Conservation (phyloP, 2,888 invertebrate genomes). For the Dasysyrphus albostriatus region DNA sequence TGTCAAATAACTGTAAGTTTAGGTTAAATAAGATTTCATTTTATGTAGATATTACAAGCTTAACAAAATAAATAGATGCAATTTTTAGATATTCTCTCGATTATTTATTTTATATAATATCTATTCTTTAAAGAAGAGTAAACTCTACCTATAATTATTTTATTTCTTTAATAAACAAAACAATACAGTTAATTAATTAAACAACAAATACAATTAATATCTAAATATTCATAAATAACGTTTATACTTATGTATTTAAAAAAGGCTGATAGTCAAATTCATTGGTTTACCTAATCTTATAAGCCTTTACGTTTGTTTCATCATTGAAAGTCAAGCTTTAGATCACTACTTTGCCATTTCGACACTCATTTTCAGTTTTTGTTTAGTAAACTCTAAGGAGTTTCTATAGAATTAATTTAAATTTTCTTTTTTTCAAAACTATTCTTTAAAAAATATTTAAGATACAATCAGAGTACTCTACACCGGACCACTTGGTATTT, state of each 20-base stretch:
- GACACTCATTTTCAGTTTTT: slow-evolving; percentile 42
- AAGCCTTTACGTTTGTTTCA: slow-evolving; percentile 4
- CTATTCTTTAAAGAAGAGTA: slow-evolving; percentile 24
- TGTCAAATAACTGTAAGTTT: slow-evolving; percentile 11
- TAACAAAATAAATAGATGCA: slow-evolving; percentile 58
- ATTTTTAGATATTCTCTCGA: slow-evolving; percentile 16
- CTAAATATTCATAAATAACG: slow-evolving; percentile 19
- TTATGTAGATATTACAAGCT: slow-evolving; percentile 19
- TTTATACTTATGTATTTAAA: slow-evolving; percentile 24
- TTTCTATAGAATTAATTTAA: not conserved
- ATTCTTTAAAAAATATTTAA: slow-evolving; percentile 14
- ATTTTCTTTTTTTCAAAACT: not conserved
- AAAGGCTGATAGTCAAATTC: slow-evolving; percentile 42
- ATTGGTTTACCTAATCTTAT: slow-evolving; percentile 17
- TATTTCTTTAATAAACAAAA: slow-evolving; percentile 35
- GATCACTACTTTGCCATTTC: slow-evolving; percentile 46
- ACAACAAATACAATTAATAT: not conserved
- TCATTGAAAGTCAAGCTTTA: slow-evolving; percentile 13
- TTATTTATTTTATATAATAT: slow-evolving; percentile 43
- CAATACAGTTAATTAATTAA: not conserved
- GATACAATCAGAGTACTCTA: slow-evolving; percentile 7
- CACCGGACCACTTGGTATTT: not conserved
- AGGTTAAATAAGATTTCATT: slow-evolving; percentile 31
- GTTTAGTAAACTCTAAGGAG: slow-evolving; percentile 10
- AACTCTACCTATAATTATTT: slow-evolving; percentile 12